Conservation (phyloP, 2,113 vertebrate species). For the Acanthisitta chloris region DNA sequence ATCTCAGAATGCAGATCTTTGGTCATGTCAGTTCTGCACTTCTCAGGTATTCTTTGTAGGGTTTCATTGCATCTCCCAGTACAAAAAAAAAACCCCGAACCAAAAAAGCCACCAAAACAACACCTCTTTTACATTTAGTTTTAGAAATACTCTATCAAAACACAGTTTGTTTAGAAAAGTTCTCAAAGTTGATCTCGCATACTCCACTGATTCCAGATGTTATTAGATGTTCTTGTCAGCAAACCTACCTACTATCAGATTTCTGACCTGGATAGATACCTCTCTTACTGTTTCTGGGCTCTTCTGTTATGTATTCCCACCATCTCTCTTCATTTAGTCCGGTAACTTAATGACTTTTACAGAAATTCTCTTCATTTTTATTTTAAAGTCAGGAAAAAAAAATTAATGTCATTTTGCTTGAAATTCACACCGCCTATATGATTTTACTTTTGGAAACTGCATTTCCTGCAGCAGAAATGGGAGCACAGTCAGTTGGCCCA, state of each 20-base stretch:
- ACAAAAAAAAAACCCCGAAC: neutral
- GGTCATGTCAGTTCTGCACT: neutral
- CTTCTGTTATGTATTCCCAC: neutral
- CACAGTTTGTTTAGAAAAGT: neutral
- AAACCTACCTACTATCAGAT: neutral
- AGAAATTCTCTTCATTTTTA: neutral
- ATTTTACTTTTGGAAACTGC: neutral
- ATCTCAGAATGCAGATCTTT: neutral
- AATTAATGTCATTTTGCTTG: neutral
- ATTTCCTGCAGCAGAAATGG: constrained; percentile 17
- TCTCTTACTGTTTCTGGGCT: neutral
- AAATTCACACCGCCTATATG: neutral
- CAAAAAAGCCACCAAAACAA: too few species aligned
- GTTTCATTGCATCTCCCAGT: neutral
- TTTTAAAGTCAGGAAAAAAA: neutral
- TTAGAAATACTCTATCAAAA: neutral
- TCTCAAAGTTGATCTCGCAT: neutral
- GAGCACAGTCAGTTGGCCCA: neutral
- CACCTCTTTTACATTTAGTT: neutral
- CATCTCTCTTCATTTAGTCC: neutral
- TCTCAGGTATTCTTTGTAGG: neutral
- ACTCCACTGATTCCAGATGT: neutral
- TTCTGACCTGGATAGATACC: neutral
- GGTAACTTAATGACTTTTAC: neutral
- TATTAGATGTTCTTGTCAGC: neutral